Base-by-base conservation (phyloP, 2,888 invertebrate species). In the Hirudinaria manillensis region DNA sequence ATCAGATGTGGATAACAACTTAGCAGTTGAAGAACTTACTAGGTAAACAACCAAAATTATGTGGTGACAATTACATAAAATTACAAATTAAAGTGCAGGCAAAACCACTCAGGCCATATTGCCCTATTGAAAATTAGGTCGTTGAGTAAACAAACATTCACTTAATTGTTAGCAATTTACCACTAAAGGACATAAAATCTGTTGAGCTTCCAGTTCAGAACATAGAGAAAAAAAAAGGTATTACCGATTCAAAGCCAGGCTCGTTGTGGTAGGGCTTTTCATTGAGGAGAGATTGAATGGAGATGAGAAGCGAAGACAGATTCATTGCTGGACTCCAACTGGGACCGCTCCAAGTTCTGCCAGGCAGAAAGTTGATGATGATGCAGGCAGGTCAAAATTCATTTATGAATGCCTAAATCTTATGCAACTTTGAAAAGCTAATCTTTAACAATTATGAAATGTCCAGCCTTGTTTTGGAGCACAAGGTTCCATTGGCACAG, bases 201-300 rank as follows among this genome's bases (percentile, higher is more conserved):
- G 10, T 36, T 10, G 36, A 36, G 36, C 10, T 36, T 32, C 29
- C n/a, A n/a, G n/a, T 66, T 24, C n/a, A 24, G n/a, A n/a, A 66
- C 13, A 66, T 66, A 10, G 13, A 27, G 16, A 66, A 45, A 45
- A 45, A 38, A 38, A 45, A 4, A 45, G 45, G 1, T 34, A 16
- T 19, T 80, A 87, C 88, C 81, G 83, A 84, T 81, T 88, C 88
- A 83, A 87, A 89, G 34, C 89, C 89, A 32, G 89, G 89, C 83
- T 89, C 89, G 83, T 89, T 89, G 82, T 88, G 89, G 81, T 89
- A 89, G 6, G 89, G 89, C 79, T 89, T 88, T 78, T 89, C 89
- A 80, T 88, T 89, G 81, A 89, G 85, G 21, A 89, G 83, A 55
- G 88, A 89, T 84, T 89, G 88, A 76, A 89, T 88, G 6, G 88